Percentiles rank a stretch among this genome's conserved stretches.
Evolutionary conservation across 2,797 vertebrate species (phyloP).

Genomic region (Falco naumanni): DNA sequence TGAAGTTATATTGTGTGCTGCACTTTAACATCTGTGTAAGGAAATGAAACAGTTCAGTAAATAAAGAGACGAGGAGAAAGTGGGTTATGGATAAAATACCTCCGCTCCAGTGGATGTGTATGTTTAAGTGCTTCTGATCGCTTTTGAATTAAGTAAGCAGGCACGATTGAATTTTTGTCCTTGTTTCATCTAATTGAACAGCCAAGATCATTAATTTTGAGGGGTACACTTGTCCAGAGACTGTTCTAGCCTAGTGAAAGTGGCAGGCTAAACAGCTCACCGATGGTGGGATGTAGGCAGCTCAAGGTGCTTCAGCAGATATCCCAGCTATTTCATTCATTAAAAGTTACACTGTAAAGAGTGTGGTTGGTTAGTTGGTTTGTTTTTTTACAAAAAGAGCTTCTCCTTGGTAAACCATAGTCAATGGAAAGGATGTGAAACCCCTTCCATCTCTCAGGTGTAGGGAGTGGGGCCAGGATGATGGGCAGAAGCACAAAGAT

Average conservation of each 20-base stretch:
- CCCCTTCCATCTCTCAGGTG: neutral
- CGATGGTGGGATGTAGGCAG: neutral
- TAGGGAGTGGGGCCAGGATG: neutral
- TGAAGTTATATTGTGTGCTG: neutral
- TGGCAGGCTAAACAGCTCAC: neutral
- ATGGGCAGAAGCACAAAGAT: neutral
- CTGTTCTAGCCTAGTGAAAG: neutral
- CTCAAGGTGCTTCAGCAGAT: neutral
- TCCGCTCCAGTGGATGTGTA: accelerated
- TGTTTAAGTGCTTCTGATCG: neutral
- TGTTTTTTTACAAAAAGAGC: too few species aligned
- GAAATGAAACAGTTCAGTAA: neutral
- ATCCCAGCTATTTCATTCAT: neutral
- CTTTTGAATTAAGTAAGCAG: neutral
- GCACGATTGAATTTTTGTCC: neutral
- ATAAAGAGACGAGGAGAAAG: neutral
- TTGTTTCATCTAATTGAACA: neutral
- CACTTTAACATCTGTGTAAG: neutral
- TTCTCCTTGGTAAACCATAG: neutral
- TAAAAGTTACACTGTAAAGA: neutral
- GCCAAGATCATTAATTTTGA: neutral
- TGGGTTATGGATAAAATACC: neutral
- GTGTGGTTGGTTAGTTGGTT: too few species aligned
- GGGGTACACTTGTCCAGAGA: neutral
- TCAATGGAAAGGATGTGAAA: neutral